Evolutionary conservation across 1,140 invertebrate species (phyloP).

Genomic region (Orussus abietinus): DNA sequence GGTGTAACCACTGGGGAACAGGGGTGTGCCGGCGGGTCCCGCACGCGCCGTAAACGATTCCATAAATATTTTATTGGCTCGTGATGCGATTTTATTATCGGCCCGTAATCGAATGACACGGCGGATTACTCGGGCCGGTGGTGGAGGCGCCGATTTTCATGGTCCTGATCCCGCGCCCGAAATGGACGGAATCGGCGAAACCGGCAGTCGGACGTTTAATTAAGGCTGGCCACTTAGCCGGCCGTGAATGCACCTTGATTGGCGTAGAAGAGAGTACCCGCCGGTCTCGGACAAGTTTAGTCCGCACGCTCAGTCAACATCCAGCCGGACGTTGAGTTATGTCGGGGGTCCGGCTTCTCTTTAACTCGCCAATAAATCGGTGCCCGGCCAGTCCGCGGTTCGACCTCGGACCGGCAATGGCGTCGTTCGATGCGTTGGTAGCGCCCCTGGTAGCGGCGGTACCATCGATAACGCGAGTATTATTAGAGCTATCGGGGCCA

Average conservation of each 20-base stretch:
- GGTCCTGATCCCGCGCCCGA: no score
- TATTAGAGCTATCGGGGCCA: no score
- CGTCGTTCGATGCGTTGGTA: no score
- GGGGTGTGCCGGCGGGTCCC: conserved; percentile 8
- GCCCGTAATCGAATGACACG: conserved; percentile 33
- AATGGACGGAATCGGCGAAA: no score
- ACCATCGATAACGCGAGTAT: no score
- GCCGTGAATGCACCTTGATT: conserved; percentile 37
- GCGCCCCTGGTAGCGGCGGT: background rate
- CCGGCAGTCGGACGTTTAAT: conserved; percentile 23
- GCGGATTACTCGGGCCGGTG: conserved; percentile 9
- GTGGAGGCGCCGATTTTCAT: conserved; percentile 20
- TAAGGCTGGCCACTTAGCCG: conserved; percentile 35
- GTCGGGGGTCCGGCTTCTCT: conserved; percentile 37
- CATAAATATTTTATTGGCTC: conserved; percentile 54
- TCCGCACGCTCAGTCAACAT: conserved; percentile 38
- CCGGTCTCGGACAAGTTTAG: background rate
- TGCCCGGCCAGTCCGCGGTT: no score
- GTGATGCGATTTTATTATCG: conserved; percentile 43
- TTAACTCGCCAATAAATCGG: conserved; percentile 43
- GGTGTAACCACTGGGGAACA: conserved; percentile 40
- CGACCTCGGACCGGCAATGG: no score
- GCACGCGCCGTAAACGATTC: conserved; percentile 32
- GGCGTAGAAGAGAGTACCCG: conserved; percentile 17
- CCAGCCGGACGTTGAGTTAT: conserved; percentile 38